Conservation (phyloP, 92 coral and sea anemone genomes). For the Epizoanthus scotinus region DNA sequence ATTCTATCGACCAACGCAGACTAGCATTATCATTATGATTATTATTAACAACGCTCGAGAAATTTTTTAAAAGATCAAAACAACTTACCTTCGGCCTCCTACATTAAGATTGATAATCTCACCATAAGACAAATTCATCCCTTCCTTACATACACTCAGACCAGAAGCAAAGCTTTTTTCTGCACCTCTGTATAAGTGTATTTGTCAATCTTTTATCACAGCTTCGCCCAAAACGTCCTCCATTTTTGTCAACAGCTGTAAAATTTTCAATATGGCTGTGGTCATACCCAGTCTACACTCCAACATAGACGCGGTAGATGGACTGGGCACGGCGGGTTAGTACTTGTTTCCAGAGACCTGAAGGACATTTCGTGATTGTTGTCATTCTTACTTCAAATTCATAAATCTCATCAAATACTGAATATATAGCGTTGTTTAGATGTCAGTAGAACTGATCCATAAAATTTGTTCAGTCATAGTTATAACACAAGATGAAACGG, state of each 20-base stretch:
- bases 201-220: conserved; percentile 7
- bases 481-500: no score
- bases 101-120: conserved; percentile 95
- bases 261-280: conserved; percentile 60
- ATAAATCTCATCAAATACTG: no score
- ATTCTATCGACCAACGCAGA: no score
- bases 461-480: no score
- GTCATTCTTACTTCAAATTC: no score
- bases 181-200: conserved; percentile 8
- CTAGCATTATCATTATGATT: background rate
- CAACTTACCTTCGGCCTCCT: conserved; percentile 89
- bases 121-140: conserved; percentile 71
- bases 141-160: conserved; percentile 13
- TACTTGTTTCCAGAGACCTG: no score
- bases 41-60: background rate
- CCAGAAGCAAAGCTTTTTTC: background rate
- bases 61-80: background rate
- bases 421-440: no score
- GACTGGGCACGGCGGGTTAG: no score
- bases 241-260: conserved; percentile 32
- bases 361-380: no score
- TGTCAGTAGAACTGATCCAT: no score
- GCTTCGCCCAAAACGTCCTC: conserved; percentile 3
- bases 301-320: no score
- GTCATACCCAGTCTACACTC: conserved; percentile 9